Evolutionary conservation across 1,140 invertebrate genomes (phyloP).

Genomic region (Dreissena polymorpha): DNA sequence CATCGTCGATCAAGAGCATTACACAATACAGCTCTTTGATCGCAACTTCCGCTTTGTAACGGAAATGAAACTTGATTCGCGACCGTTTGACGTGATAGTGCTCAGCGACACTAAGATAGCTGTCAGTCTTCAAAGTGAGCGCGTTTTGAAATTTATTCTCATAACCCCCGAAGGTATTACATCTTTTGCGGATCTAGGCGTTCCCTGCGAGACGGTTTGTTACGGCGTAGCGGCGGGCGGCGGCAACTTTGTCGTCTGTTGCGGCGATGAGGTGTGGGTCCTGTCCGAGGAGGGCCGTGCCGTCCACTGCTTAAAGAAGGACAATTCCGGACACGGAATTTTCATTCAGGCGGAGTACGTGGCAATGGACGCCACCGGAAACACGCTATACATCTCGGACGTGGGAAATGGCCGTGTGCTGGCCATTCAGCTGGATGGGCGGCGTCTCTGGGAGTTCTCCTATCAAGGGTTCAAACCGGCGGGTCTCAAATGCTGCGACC

Average conservation of each 20-base stretch:
- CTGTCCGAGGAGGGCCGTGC: slow-evolving; percentile 42
- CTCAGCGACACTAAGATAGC: slow-evolving; percentile 40
- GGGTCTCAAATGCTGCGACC: slow-evolving; percentile 30
- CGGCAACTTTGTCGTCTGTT: slow-evolving; percentile 43
- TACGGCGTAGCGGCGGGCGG: slow-evolving; percentile 36
- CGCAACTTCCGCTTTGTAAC: slow-evolving; percentile 26
- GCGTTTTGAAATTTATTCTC: slow-evolving; percentile 49
- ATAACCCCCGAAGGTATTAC: slow-evolving; percentile 27
- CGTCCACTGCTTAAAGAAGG: slow-evolving; percentile 32
- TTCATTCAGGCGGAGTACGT: slow-evolving; percentile 53
- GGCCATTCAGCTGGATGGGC: slow-evolving; percentile 41
- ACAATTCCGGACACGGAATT: slow-evolving; percentile 18
- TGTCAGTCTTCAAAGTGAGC: slow-evolving; percentile 52
- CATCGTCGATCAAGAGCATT: slow-evolving; percentile 48
- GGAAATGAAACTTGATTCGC: slow-evolving; percentile 44
- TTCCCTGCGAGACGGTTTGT: slow-evolving; percentile 48
- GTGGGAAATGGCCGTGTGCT: slow-evolving; percentile 29
- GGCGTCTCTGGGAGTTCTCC: slow-evolving; percentile 45
- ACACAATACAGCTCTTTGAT: slow-evolving; percentile 37
- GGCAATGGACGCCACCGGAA: slow-evolving; percentile 14
- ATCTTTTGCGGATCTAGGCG: slow-evolving; percentile 43
- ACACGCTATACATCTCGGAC: slow-evolving; percentile 34
- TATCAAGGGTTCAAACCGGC: slow-evolving; percentile 47
- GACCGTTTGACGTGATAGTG: slow-evolving; percentile 47
- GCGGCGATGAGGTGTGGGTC: slow-evolving; percentile 52